Evolutionary conservation across 1,140 invertebrate genomes (phyloP).

Genomic region (Carcinoscorpius rotundicauda): DNA sequence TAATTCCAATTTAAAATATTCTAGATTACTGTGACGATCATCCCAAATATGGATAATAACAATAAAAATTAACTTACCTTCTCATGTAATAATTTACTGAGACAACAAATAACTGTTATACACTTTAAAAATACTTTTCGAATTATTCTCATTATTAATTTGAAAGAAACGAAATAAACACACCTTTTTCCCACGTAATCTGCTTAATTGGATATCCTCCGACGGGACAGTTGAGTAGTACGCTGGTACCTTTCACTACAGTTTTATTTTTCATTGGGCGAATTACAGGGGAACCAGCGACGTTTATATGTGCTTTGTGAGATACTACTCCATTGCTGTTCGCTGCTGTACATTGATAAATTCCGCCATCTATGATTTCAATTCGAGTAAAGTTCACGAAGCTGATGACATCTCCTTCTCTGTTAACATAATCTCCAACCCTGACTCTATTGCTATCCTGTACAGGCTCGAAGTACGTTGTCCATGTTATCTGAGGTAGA

Average conservation of each 20-base stretch:
- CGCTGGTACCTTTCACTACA: constrained; percentile 8
- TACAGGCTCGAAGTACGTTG: constrained; percentile 53
- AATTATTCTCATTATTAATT: no score
- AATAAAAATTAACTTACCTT: no score
- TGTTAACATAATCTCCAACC: constrained; percentile 23
- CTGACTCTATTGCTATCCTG: constrained; percentile 18
- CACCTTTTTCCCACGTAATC: constrained; percentile 18
- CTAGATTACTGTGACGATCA: no score
- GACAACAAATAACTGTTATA: no score
- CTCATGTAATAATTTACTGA: no score
- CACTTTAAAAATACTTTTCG: no score
- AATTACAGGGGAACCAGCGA: constrained; percentile 33
- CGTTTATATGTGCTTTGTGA: constrained; percentile 24
- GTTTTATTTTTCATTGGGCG: constrained; percentile 24
- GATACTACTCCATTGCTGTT: constrained; percentile 31
- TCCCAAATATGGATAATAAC: no score
- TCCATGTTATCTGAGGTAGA: constrained; percentile 86
- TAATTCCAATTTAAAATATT: no score
- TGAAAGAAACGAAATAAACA: no score
- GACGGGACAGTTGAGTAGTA: constrained; percentile 15
- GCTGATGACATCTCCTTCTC: constrained; percentile 55
- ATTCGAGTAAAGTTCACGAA: constrained; percentile 65
- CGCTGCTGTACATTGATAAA: constrained; percentile 31
- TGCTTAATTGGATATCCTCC: constrained; percentile 15
- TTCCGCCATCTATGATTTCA: constrained; percentile 32